phyloP scores from a whole-genome alignment of 1,140 invertebrate species.

The Littorina saxatilis region DNA sequence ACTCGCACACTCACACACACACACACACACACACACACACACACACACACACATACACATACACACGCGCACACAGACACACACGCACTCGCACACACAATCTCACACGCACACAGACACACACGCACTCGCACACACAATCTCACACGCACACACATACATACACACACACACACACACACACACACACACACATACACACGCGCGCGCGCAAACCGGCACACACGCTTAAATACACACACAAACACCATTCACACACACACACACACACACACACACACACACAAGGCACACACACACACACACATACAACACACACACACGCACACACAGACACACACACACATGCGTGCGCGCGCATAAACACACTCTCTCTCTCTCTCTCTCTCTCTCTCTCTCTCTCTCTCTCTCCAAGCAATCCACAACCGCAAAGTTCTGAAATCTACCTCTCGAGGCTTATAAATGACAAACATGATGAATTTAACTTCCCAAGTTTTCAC shows the following conservation, averaged over 20 bases:
- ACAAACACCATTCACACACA: slow-evolving; percentile 14
- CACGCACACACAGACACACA: not conserved
- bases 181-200: slow-evolving; percentile 4
- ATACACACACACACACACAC: not conserved
- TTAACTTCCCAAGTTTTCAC: too few species aligned
- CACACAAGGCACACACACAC: not conserved
- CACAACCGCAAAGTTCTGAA: too few species aligned
- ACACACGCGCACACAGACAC: not conserved
- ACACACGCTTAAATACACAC: not conserved
- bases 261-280: slow-evolving; percentile 23
- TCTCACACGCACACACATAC: not conserved
- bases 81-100: not conserved
- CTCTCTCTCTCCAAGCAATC: not conserved
- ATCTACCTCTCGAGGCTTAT: too few species aligned
- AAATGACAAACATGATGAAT: too few species aligned
- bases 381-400: not conserved
- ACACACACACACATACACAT: not conserved
- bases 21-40: slow-evolving; percentile 9
- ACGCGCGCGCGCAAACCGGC: not conserved
- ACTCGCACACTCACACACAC: not conserved
- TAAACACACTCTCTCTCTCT: not conserved
- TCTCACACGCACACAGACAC: not conserved
- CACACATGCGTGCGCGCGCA: not conserved
- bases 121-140: not conserved
- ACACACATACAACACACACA: slow-evolving; percentile 9